Percentiles rank a stretch among this genome's conserved stretches.
phyloP scores from a whole-genome alignment of 2,113 vertebrate species.

The Channa argus region DNA sequence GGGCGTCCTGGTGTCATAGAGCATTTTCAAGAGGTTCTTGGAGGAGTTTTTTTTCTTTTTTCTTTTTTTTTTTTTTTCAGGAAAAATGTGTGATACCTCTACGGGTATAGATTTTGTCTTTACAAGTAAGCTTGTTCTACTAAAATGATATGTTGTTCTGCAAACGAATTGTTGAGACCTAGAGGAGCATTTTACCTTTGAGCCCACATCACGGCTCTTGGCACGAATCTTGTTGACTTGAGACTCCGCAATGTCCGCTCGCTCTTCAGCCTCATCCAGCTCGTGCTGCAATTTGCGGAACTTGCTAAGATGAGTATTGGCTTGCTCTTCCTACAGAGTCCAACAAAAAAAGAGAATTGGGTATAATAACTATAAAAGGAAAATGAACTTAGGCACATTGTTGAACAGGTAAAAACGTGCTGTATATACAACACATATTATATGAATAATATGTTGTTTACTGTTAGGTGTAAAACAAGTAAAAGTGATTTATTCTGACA shows the following conservation, averaged over 20 bases:
- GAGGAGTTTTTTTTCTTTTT: too few species aligned
- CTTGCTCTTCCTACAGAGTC: slow-evolving; percentile 80
- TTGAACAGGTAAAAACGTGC: not conserved
- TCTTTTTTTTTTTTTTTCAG: too few species aligned
- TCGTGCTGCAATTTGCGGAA: slow-evolving; percentile 86
- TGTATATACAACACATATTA: too few species aligned
- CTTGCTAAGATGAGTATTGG: slow-evolving; percentile 82
- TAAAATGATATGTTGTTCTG: not conserved
- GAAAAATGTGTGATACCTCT: too few species aligned
- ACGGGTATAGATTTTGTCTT: not conserved
- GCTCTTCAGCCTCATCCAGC: slow-evolving; percentile 84
- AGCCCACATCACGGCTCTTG: slow-evolving; percentile 82
- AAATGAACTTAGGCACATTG: not conserved
- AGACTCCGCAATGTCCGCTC: slow-evolving; percentile 85
- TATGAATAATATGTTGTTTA: too few species aligned
- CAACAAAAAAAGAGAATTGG: slow-evolving; percentile 11
- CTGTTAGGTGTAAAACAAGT: too few species aligned
- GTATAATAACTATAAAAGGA: not conserved
- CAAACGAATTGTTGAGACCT: not conserved
- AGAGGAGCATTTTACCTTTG: slow-evolving; percentile 73
- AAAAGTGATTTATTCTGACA: too few species aligned
- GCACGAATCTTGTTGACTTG: slow-evolving; percentile 86
- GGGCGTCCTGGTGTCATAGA: too few species aligned
- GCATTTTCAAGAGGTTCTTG: too few species aligned
- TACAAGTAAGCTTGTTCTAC: not conserved